These are phyloP conservation scores for Agrenia bidenticulata DNA, from an alignment of 2,888 invertebrate species.

Conservation along the genomic window DNA sequence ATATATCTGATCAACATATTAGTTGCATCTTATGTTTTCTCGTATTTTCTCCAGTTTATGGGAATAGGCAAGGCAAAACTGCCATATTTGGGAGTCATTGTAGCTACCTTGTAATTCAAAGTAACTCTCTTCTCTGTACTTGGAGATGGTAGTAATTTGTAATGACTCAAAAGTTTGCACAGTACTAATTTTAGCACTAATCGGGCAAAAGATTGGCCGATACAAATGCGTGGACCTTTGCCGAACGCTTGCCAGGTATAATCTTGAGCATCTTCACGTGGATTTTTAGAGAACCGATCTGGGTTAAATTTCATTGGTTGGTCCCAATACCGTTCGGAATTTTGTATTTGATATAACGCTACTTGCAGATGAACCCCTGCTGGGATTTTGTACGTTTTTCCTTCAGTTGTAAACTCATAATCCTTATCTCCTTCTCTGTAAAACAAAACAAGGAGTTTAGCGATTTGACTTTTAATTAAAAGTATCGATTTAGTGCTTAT, in stretches of 20 bases:
- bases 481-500: too few species aligned
- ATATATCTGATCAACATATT: too few species aligned
- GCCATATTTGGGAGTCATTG: conserved; percentile 42
- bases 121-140: conserved; percentile 19
- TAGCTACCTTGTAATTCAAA: conserved; percentile 36
- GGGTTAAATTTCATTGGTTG: conserved; percentile 32
- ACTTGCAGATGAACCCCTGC: conserved; percentile 39
- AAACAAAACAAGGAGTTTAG: too few species aligned
- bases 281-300: conserved; percentile 21
- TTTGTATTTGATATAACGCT: conserved; percentile 36
- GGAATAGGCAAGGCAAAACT: conserved; percentile 1
- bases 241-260: conserved; percentile 38
- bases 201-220: conserved; percentile 33
- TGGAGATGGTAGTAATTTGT: conserved; percentile 17
- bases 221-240: conserved; percentile 34
- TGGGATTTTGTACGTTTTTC: conserved; percentile 25
- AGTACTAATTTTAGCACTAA: conserved; percentile 28
- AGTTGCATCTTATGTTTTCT: too few species aligned
- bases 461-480: too few species aligned
- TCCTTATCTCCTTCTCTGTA: conserved; percentile 29
- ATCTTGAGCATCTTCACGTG: background rate
- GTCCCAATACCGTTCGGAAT: conserved; percentile 27
- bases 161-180: conserved; percentile 19
- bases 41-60: too few species aligned
- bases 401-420: conserved; percentile 9